phyloP scores from a whole-genome alignment of 2,113 vertebrate species.

The Takifugu flavidus region DNA sequence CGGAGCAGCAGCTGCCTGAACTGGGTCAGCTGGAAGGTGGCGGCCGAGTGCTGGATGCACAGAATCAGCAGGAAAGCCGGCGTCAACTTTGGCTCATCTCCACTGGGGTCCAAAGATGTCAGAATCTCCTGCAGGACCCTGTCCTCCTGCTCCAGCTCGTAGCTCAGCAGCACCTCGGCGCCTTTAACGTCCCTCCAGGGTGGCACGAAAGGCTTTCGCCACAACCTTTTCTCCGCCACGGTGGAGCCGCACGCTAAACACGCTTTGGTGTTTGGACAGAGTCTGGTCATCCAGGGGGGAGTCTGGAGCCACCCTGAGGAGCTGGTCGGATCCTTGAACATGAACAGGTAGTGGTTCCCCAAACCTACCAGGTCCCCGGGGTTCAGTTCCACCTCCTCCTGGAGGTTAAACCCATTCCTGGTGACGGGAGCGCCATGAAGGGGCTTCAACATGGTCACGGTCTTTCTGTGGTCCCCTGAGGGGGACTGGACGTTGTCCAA shows the following conservation, averaged over 20 bases:
- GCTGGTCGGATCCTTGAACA: slow-evolving; percentile 78
- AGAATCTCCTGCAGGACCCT: slow-evolving; percentile 67
- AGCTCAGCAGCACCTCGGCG: slow-evolving; percentile 52
- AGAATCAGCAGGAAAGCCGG: slow-evolving; percentile 75
- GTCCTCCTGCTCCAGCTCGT: slow-evolving; percentile 70
- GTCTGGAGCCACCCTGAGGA: slow-evolving; percentile 27
- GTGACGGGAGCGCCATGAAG: slow-evolving; percentile 69
- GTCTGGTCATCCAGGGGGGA: slow-evolving; percentile 66
- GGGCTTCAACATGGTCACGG: slow-evolving; percentile 62
- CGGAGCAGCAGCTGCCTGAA: slow-evolving; percentile 70
- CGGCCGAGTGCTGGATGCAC: slow-evolving; percentile 72
- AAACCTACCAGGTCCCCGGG: slow-evolving; percentile 76
- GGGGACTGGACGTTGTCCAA: slow-evolving; percentile 43
- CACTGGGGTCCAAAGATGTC: slow-evolving; percentile 45
- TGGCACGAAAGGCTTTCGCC: slow-evolving; percentile 31
- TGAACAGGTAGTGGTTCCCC: slow-evolving; percentile 77
- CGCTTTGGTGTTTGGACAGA: slow-evolving; percentile 43
- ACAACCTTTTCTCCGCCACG: slow-evolving; percentile 1
- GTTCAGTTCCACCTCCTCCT: slow-evolving; percentile 66
- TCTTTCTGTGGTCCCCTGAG: slow-evolving; percentile 41
- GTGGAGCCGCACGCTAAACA: slow-evolving; percentile 50
- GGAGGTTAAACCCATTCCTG: slow-evolving; percentile 68
- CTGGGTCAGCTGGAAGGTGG: slow-evolving; percentile 48
- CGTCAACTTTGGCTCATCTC: slow-evolving; percentile 64
- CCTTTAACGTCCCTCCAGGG: slow-evolving; percentile 64